Evolutionary conservation across 2,888 invertebrate species (phyloP), one percentile per base, ranked within the genome.

Genomic region (Drosophila neotestacea): DNA sequence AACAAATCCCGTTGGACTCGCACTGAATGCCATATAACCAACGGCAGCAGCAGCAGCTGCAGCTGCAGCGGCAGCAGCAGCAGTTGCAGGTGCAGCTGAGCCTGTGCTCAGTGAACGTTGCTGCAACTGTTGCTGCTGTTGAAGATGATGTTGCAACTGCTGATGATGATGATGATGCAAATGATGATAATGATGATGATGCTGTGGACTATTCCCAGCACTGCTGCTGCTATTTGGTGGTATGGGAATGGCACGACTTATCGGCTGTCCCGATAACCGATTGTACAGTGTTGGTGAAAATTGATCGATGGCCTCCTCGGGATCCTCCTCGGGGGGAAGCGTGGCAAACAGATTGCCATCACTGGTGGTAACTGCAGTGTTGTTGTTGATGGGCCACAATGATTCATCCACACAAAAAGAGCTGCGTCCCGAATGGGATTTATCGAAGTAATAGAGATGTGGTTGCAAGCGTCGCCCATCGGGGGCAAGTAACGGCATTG

Each of bases 151-250:
- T 1, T 46, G 58, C 7, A 32, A 52, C n/a, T 9, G 30, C 4
- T 60, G 41, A 28, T 47, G 61, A 2, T 46, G 51, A 22, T 32
- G 58, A 39, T 63, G 62, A 11, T 39, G 39, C 6, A 47, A 4
- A 11, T 56, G 30, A 16, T 64, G 56, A 13, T 38, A 46, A 16
- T 61, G 41, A 34, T 61, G n/a, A 54, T 83, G 78, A 30, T 87
- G 92, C 34, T 84, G 89, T 0, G 92, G 91, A 82, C 91, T 91
- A 38, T 85, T 91, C 13, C 89, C 89, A 6, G 89, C 90, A 64
- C 90, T 91, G 52, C 70, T 88, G 13, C 63, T 73, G 22, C 87
- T 85, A 55, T 64, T 68, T 5, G 91, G 91, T 78, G 91, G 91
- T 78, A 92, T 92, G 6, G 92, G 90, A 38, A 89, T 84, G 32